Conservation (phyloP, 2,113 vertebrate genomes). For the Sebastes schlegelii region DNA sequence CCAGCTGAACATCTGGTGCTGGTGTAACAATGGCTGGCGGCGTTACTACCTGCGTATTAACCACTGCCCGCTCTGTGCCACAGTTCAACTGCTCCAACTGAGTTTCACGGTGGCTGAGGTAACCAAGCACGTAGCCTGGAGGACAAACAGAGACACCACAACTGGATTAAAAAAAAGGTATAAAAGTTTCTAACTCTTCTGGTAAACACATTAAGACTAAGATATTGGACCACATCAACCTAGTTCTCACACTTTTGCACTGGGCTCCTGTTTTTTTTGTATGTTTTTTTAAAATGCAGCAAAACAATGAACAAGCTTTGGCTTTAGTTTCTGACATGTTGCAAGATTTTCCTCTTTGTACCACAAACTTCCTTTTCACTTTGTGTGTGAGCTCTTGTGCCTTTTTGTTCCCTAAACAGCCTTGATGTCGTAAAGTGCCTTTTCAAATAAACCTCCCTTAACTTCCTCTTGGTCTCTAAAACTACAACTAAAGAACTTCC, state of each 20-base stretch:
- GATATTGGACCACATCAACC: no score
- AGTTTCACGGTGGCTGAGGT: conserved; percentile 57
- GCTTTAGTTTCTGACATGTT: no score
- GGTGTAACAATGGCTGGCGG: accelerated
- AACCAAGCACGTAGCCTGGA: conserved; percentile 89
- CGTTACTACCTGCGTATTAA: accelerated
- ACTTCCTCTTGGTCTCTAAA: neutral
- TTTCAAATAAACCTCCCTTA: neutral
- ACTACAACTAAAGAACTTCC: neutral
- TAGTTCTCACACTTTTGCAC: neutral
- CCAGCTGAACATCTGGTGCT: conserved; percentile 23
- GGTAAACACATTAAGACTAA: neutral
- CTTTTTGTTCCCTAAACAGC: neutral
- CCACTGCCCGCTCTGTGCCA: accelerated
- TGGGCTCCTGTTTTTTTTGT: neutral
- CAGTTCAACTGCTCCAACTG: neutral
- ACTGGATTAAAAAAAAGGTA: neutral
- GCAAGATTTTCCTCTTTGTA: neutral
- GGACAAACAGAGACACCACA: neutral
- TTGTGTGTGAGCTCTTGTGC: neutral
- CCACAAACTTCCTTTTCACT: neutral
- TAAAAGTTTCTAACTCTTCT: neutral
- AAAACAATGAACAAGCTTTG: neutral
- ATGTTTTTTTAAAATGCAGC: neutral
- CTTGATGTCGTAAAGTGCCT: neutral